Evolutionary conservation across 2,888 invertebrate genomes (phyloP).

Genomic region (Ganaspis brasiliensis): DNA sequence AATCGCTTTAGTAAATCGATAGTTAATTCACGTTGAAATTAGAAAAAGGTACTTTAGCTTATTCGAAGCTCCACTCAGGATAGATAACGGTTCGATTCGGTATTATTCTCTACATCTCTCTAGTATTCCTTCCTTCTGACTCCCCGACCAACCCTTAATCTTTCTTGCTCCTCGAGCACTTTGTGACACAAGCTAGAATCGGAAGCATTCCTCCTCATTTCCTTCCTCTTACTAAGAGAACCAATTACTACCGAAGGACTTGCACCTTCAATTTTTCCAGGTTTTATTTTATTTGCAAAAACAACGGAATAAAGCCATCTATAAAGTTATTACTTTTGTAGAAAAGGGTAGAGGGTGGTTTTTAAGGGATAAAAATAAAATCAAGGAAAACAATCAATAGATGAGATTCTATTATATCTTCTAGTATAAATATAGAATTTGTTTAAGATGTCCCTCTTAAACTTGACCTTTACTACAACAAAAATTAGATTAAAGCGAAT

Average conservation of each 20-base stretch:
- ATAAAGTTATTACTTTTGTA: too few species aligned
- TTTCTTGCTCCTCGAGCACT: constrained; percentile 9
- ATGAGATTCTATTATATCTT: too few species aligned
- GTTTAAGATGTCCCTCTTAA: too few species aligned
- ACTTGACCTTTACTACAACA: too few species aligned
- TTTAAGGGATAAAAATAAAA: too few species aligned
- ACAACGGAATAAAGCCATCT: too few species aligned
- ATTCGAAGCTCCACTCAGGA: constrained; percentile 15
- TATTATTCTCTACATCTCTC: constrained; percentile 13
- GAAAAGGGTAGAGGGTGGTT: too few species aligned
- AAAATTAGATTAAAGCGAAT: too few species aligned
- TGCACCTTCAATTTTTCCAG: background rate
- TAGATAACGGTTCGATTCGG: constrained; percentile 29
- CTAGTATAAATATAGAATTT: too few species aligned
- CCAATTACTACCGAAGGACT: constrained; percentile 53
- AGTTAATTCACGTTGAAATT: constrained; percentile 37
- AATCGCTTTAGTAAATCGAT: constrained; percentile 21
- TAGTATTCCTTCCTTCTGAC: background rate
- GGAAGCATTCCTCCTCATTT: constrained; percentile 54
- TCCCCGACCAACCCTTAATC: constrained; percentile 19
- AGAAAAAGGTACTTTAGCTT: constrained; percentile 23
- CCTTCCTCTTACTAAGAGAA: constrained; percentile 53
- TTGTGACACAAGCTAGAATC: constrained; percentile 49
- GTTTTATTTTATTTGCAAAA: background rate
- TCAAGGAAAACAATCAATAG: too few species aligned